Evolutionary conservation across 2,888 invertebrate genomes (phyloP).

Genomic region (Meghimatium bilineatum): DNA sequence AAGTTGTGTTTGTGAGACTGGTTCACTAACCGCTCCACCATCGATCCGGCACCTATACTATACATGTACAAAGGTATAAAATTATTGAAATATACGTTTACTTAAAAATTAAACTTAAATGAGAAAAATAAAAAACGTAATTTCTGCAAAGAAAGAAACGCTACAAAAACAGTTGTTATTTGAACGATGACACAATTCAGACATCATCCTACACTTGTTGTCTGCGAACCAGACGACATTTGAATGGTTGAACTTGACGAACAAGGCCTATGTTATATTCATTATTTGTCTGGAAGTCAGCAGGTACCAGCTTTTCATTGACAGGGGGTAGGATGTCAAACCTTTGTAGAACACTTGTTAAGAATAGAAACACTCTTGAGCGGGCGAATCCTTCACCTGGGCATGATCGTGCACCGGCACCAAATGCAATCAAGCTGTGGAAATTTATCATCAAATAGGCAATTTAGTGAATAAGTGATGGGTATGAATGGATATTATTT

Average conservation of each 20-base stretch:
- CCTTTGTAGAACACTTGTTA: slow-evolving; percentile 35
- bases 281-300: not conserved
- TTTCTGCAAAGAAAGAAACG: too few relatives aligned
- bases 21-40: too few relatives aligned
- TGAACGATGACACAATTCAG: too few relatives aligned
- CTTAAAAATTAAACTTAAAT: too few relatives aligned
- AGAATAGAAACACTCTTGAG: slow-evolving; percentile 35
- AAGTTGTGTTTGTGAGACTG: too few relatives aligned
- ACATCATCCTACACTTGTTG: not conserved
- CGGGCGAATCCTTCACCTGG: slow-evolving; percentile 42
- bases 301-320: slow-evolving; percentile 10
- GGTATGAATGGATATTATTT: not conserved
- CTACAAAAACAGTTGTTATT: too few relatives aligned
- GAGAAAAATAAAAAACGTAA: too few relatives aligned
- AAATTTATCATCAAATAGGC: too few relatives aligned
- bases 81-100: too few relatives aligned
- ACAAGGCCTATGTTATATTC: not conserved
- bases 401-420: slow-evolving; percentile 31
- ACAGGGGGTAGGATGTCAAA: slow-evolving; percentile 41
- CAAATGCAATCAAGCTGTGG: slow-evolving; percentile 41
- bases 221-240: not conserved
- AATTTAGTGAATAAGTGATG: not conserved
- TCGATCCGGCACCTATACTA: too few relatives aligned
- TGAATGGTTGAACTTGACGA: slow-evolving; percentile 20
- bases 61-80: too few relatives aligned